Evolutionary conservation across 2,888 invertebrate genomes (phyloP), one percentile per base, ranked within the genome.

Genomic region (Drosophila colorata): DNA sequence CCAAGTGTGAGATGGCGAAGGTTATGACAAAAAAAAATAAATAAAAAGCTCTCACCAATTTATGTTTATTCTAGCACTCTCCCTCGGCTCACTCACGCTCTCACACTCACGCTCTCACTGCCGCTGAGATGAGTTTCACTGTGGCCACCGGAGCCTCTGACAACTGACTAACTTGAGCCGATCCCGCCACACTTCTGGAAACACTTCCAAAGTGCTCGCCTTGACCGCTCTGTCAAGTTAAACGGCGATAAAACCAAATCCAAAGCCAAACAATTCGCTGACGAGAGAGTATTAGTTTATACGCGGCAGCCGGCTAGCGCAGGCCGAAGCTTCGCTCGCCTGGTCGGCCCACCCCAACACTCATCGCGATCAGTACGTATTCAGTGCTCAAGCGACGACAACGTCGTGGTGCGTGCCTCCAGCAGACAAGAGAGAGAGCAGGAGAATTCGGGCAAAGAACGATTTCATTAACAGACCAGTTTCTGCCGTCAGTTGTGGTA

Each of bases 361-460:
- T 37, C 57, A 48, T 4, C 11, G 4, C 74, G 84, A 87, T 83
- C 83, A 83, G 83, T 83, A 84, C 87, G 74, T 56, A 57, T 87
- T 74, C 46, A 65, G 83, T 83, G 84, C 87, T 84, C 83, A 78
- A 66, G 48, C 69, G 71, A 67, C 58, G 52, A 59, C 43, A 48
- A 51, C 73, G 81, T 74, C 59, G 70, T 67, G 65, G 69, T 73
- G 68, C 78, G 61, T 59, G 64, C 70, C 53, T 83, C 84, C 80
- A 78, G 78, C 67, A 44, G 37, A 53, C 46, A 53, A 70, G 68
- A 73, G 59, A 58, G 72, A 69, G 59, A 55, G 73, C 53, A 53
- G 59, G 52, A 55, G 59, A 70, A 60, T 37, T 47, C 33, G 51
- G 57, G 49, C 56, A 57, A 51, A 64, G 48, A 57, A 35, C 57